Conservation (phyloP, 1,140 invertebrate genomes). For the Diorhabda sublineata region DNA sequence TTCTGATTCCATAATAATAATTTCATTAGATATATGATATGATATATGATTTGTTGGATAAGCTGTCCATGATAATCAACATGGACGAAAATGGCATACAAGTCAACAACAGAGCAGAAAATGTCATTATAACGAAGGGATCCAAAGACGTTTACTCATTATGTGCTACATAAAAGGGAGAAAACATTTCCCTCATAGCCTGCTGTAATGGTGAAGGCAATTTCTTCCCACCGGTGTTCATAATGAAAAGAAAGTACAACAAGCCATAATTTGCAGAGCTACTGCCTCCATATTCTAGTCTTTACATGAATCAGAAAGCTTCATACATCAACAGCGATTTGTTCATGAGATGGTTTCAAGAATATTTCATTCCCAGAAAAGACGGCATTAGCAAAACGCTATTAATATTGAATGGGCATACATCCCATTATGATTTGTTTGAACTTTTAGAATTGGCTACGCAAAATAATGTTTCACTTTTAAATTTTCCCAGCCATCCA, state of each 20-base stretch:
- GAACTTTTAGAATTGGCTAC: slow-evolving; percentile 32
- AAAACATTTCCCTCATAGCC: slow-evolving; percentile 31
- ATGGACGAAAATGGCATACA: too few species aligned
- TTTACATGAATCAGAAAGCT: slow-evolving; percentile 34
- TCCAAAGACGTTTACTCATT: too few species aligned
- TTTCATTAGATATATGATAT: too few species aligned
- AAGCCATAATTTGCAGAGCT: slow-evolving; percentile 32
- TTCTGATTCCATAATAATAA: too few species aligned
- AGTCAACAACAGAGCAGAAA: too few species aligned
- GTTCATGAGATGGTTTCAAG: slow-evolving; percentile 30
- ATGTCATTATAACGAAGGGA: too few species aligned
- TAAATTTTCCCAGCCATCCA: slow-evolving; percentile 39
- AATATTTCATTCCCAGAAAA: slow-evolving; percentile 42
- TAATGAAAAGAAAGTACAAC: slow-evolving; percentile 33
- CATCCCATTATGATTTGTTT: slow-evolving; percentile 36
- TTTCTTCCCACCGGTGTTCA: slow-evolving; percentile 28
- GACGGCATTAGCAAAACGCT: slow-evolving; percentile 37
- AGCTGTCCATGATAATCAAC: too few species aligned
- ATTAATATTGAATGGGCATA: slow-evolving; percentile 45
- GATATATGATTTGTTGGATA: too few species aligned
- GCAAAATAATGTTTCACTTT: slow-evolving; percentile 37
- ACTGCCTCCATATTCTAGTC: slow-evolving; percentile 31
- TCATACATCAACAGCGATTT: slow-evolving; percentile 32
- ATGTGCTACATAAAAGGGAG: slow-evolving; percentile 30
- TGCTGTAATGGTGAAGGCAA: slow-evolving; percentile 24